These are phyloP conservation scores for Eretmochelys imbricata DNA, from an alignment of 2,113 vertebrate genomes.

Conservation along the genomic window DNA sequence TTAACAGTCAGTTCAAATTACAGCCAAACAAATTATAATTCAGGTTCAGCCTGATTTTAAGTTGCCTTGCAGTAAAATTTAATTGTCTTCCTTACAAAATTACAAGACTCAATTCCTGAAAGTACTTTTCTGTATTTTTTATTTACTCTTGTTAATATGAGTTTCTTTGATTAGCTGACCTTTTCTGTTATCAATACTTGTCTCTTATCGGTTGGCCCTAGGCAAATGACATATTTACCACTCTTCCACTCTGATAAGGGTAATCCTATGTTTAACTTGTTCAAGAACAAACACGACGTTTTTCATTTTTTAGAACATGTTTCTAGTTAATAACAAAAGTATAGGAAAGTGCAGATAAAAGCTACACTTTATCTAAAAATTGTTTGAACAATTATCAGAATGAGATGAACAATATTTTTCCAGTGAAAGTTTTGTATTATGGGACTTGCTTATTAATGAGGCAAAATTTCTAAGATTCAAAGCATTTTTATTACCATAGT, in stretches of 20 bases:
- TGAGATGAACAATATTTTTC: background rate
- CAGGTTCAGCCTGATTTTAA: slow-evolving; percentile 39
- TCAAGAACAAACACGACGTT: slow-evolving; percentile 76
- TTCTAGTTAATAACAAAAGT: slow-evolving; percentile 72
- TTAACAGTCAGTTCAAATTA: slow-evolving; percentile 59
- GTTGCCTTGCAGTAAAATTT: slow-evolving; percentile 53
- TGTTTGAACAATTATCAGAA: slow-evolving; percentile 16
- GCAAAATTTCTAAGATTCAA: slow-evolving; percentile 54
- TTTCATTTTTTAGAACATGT: slow-evolving; percentile 72
- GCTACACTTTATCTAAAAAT: slow-evolving; percentile 1
- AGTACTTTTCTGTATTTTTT: slow-evolving; percentile 69
- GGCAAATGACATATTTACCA: slow-evolving; percentile 80
- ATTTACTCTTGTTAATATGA: slow-evolving; percentile 76
- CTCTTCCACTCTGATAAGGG: slow-evolving; percentile 79
- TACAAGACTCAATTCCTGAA: slow-evolving; percentile 73
- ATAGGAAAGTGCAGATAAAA: slow-evolving; percentile 46
- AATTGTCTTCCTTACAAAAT: slow-evolving; percentile 69
- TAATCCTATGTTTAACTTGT: slow-evolving; percentile 81
- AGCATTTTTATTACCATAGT: background rate
- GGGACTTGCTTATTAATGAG: background rate
- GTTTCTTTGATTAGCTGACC: slow-evolving; percentile 80
- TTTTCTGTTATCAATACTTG: slow-evolving; percentile 77
- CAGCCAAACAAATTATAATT: slow-evolving; percentile 10
- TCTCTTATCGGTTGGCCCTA: slow-evolving; percentile 76
- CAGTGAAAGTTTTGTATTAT: background rate